Base-by-base conservation (phyloP, 2,113 vertebrate species). In the Suncus etruscus region DNA sequence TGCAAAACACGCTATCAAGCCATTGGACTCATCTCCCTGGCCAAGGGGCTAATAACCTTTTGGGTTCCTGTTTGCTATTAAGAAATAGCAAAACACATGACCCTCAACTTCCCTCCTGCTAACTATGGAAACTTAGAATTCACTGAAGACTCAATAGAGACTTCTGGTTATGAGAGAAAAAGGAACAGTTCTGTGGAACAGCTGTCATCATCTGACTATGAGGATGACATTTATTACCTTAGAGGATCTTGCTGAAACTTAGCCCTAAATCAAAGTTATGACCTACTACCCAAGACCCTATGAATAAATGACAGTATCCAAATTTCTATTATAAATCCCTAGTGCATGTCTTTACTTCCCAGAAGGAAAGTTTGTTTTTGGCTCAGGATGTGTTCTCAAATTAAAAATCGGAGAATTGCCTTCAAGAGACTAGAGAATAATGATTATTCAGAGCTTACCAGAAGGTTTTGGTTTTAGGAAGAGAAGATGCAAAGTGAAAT, bases 281-380 rank as follows among this genome's bases (percentile, higher is more conserved):
- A 51, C 80, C 81, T 83, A 75, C 76, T 78, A 95, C 80, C 80
- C 87, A 50, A 65, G 94, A 97, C 89, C 86, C 80, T 76, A 50
- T 77, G 87, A 88, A 89, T 86, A 81, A 93, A 47, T 50, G 81
- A 85, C 65, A 68, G 39, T 89, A 68, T 65, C 79, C 89, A 5
- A 83, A 47, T 96, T 94, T 92, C 94, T 83, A 63, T 81, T 95
- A 81, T 8, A 47, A 95, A 94, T 84, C 69, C 39, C 29, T 87
- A 87, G 83, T 90, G 85, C 24, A 65, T 81, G 66, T 94, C 70
- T 96, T 97, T 95, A 90, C 95, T 94, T 81, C 66, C 61, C 7
- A 48, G 90, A 89, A 91, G 96, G 95, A 97, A 97, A 97, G 77
- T 92, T 96, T 93, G 87, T 48, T 80, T 70, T 68, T 95, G 92